Evolutionary conservation across 2,113 vertebrate genomes (phyloP).

Genomic region (Taxidea taxus): DNA sequence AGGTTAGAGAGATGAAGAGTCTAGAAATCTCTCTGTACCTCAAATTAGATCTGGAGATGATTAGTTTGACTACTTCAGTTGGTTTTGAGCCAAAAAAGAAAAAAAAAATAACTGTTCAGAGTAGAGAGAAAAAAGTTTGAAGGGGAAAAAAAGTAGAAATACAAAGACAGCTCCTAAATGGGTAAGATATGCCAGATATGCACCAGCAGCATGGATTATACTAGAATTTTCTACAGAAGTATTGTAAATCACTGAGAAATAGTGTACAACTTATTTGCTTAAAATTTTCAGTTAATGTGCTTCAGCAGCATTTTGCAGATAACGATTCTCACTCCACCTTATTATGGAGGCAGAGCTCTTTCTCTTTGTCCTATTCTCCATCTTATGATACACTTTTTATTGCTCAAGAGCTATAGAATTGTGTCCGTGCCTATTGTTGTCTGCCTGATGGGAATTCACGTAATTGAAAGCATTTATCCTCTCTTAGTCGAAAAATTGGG

Average conservation of each 20-base stretch:
- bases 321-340: not conserved
- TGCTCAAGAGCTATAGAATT: slow-evolving; percentile 44
- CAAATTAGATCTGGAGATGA: not conserved
- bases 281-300: slow-evolving; percentile 71
- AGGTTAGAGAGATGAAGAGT: not conserved
- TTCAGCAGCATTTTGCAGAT: slow-evolving; percentile 43
- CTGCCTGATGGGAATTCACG: slow-evolving; percentile 57
- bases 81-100: slow-evolving; percentile 24
- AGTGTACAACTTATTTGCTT: slow-evolving; percentile 71
- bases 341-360: slow-evolving; percentile 52
- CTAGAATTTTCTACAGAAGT: not conserved
- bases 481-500: slow-evolving; percentile 70
- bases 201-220: not conserved
- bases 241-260: slow-evolving; percentile 60
- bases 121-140: slow-evolving; percentile 16
- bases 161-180: not conserved
- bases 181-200: not conserved
- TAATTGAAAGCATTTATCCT: slow-evolving; percentile 68
- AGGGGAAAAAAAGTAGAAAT: not conserved
- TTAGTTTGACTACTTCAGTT: not conserved
- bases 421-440: slow-evolving; percentile 50
- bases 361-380: slow-evolving; percentile 43
- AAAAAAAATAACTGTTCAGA: not conserved
- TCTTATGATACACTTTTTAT: slow-evolving; percentile 55
- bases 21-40: not conserved